Percentiles rank a stretch among this genome's conserved stretches.
These are phyloP conservation scores for Gandaritis pyraliata DNA, from an alignment of 2,888 invertebrate species.

Conservation along the genomic window DNA sequence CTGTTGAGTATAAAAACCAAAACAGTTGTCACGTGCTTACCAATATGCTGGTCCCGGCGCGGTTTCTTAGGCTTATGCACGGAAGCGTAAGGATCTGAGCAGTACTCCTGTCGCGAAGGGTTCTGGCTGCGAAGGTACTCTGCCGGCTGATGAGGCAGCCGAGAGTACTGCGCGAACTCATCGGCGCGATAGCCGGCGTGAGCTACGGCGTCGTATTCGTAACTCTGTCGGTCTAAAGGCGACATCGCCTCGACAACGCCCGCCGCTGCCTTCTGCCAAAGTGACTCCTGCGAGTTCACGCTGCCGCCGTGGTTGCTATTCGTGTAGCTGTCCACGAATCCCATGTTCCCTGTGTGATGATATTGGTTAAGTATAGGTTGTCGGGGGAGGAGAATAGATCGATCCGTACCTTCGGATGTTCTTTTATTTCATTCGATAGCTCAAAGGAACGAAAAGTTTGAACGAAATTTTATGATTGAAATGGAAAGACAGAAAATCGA, in stretches of 20 bases:
- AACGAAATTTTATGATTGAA: neutral
- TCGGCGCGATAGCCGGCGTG: constrained; percentile 92
- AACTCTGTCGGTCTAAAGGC: constrained; percentile 86
- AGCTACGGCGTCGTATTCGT: constrained; percentile 89
- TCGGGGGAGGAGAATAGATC: neutral
- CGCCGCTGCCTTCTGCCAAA: constrained; percentile 97
- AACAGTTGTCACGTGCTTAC: constrained; percentile 72
- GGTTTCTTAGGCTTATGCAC: constrained; percentile 94
- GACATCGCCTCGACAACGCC: constrained; percentile 86
- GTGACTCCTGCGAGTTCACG: constrained; percentile 96
- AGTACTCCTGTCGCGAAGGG: constrained; percentile 94
- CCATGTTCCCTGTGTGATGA: constrained; percentile 85
- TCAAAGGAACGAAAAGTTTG: neutral
- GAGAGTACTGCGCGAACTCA: constrained; percentile 91
- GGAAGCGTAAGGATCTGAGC: constrained; percentile 94
- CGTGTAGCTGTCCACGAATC: constrained; percentile 95
- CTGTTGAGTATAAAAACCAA: no score
- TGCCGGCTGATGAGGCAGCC: constrained; percentile 87
- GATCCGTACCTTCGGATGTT: neutral
- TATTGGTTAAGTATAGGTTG: neutral
- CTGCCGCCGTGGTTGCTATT: constrained; percentile 98
- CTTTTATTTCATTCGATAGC: neutral
- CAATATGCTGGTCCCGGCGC: constrained; percentile 93
- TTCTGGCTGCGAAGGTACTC: constrained; percentile 90
- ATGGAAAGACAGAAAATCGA: neutral